Base-by-base conservation (phyloP, 1,140 invertebrate species). In the Scaptomyza pallida region DNA sequence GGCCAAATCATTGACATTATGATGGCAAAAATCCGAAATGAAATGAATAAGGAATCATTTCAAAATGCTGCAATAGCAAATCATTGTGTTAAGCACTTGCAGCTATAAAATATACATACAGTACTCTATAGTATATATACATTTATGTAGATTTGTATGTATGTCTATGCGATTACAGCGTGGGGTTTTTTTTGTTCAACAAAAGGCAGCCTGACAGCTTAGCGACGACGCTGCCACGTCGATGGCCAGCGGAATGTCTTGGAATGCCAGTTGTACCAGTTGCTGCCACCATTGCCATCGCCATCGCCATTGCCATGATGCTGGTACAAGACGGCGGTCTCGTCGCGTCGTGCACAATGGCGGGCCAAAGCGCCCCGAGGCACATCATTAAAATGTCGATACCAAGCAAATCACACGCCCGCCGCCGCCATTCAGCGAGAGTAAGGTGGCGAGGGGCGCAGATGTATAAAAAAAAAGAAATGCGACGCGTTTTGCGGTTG, bases 321-420 rank as follows among this genome's bases (percentile, higher is more conserved):
- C 69, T 41, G 74, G 76, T 83, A 65, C 76, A 83, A 85, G 80
- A 65, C 76, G 75, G 33, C 52, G 43, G 52, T 51, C 64, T 56
- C 40, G 50, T 17, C 10, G 12, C 35, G 57, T 51, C 65, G 6
- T 30, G 26, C 26, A 69, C 65, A 69, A 69, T 54, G 35, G 43
- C 48, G 41, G 41, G 57, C 64, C 40, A 50, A 61, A 63, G 68
- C 75, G 80, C 86, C 86, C 67, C 75, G 68, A 81, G 86, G 78
- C 81, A 89, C 86, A 89, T 89, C 86, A 89, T 89, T 89, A 89
- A 89, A 90, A 86, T 89, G 86, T 89, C 86, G 88, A 89, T 88
- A 75, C 75, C 81, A 89, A 89, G 82, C 82, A 88, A 86, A 86
- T 86, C 82, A 86, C 82, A 86, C 82, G 81, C 82, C 81, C 78